Percentiles rank a stretch among this genome's conserved stretches.
Evolutionary conservation across 2,113 vertebrate genomes (phyloP).

Genomic region (Stegostoma tigrinum): DNA sequence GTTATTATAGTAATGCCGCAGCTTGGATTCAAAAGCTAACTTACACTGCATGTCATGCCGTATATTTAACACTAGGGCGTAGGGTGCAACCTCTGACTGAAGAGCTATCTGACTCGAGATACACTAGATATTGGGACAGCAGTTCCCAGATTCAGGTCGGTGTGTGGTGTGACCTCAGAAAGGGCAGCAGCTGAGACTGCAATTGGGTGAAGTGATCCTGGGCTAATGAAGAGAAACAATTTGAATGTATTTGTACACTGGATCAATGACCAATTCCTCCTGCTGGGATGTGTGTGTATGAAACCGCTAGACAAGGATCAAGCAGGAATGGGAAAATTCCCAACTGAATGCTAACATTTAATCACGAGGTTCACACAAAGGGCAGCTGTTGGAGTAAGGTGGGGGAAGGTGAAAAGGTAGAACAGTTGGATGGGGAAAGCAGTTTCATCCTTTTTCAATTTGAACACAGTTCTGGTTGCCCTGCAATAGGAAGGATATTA

Average conservation of each 20-base stretch:
- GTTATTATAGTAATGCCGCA: not conserved
- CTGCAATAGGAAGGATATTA: no score
- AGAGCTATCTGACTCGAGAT: not conserved
- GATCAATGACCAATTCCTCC: not conserved
- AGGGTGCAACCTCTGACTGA: not conserved
- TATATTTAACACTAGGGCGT: not conserved
- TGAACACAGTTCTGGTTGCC: no score
- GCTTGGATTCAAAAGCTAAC: not conserved
- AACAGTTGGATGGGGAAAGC: not conserved
- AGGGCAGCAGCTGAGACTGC: not conserved
- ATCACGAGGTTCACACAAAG: not conserved
- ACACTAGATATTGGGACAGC: no score
- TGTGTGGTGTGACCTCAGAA: not conserved
- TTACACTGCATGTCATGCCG: no score
- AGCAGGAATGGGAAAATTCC: not conserved
- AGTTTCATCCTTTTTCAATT: not conserved
- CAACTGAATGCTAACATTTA: not conserved
- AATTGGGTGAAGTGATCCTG: not conserved
- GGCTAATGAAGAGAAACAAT: not conserved
- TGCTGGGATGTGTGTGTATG: not conserved
- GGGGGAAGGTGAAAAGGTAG: not conserved
- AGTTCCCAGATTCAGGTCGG: not conserved
- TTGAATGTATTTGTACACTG: not conserved
- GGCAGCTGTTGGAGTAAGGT: not conserved
- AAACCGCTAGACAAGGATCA: not conserved